Percentiles rank a stretch among this genome's conserved stretches.
Conservation (phyloP, 2,888 invertebrate species). For the Gasteruption jaculator region DNA sequence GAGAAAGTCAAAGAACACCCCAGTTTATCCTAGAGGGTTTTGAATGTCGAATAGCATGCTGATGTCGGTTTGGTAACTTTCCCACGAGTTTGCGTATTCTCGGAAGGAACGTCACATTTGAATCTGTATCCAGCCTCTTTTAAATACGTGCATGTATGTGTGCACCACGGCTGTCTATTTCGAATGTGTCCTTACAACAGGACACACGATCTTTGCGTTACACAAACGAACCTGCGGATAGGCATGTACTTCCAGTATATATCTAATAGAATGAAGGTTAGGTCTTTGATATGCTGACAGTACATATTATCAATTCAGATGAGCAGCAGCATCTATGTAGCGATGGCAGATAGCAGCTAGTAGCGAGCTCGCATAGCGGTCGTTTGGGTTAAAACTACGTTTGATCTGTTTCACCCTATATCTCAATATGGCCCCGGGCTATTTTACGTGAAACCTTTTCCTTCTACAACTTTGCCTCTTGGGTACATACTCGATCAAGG, state of each 20-base stretch:
- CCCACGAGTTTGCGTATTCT: constrained; percentile 33
- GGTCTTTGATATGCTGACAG: constrained; percentile 51
- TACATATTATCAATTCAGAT: constrained; percentile 51
- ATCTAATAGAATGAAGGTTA: no score
- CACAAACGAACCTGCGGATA: constrained; percentile 11
- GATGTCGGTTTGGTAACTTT: no score
- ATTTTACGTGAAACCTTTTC: no score
- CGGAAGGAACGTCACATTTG: constrained; percentile 30
- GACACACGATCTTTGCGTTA: constrained; percentile 16
- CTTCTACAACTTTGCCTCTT: no score
- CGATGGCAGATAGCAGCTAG: constrained; percentile 1
- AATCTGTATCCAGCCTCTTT: constrained; percentile 30
- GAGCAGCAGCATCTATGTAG: constrained; percentile 30
- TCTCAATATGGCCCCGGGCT: constrained; percentile 18
- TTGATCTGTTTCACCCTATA: constrained; percentile 44
- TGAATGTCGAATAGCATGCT: no score
- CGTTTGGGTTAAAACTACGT: constrained; percentile 49
- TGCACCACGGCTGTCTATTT: constrained; percentile 17
- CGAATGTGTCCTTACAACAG: constrained; percentile 24
- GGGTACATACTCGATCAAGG: no score
- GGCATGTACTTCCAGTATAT: no score
- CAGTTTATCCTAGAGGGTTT: no score
- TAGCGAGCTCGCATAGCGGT: constrained; percentile 28
- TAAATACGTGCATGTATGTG: no score
- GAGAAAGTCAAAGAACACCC: no score